Conservation (phyloP, 2,888 invertebrate genomes). For the Andrena chrysosceles region DNA sequence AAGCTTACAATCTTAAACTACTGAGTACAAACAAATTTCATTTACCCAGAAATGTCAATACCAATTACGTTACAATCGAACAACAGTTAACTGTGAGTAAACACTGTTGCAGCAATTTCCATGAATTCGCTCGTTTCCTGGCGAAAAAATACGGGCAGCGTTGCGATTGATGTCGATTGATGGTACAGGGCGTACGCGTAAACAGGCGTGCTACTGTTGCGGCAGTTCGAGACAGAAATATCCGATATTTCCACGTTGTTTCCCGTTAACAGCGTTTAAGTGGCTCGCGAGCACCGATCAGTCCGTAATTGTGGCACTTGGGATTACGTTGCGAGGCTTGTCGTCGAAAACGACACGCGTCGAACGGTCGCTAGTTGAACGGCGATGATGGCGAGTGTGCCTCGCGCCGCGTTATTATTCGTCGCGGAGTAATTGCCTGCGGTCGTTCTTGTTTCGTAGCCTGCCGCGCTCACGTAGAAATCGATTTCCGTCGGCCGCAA, state of each 20-base stretch:
- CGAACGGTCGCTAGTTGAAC: constrained; percentile 13
- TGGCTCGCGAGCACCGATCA: not conserved
- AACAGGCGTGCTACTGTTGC: not conserved
- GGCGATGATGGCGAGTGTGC: constrained; percentile 50
- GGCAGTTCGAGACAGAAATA: not conserved
- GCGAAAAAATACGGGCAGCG: not conserved
- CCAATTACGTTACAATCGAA: not conserved
- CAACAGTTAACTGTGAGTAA: not conserved
- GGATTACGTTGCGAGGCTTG: constrained; percentile 15
- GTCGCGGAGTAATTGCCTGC: constrained; percentile 57
- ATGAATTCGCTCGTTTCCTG: not conserved
- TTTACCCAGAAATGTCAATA: not conserved
- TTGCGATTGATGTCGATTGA: constrained; percentile 1
- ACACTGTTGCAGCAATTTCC: not conserved
- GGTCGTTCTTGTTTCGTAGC: constrained; percentile 53
- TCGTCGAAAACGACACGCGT: constrained; percentile 24
- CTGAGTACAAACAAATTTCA: not conserved
- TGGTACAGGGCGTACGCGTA: not conserved
- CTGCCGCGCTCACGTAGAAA: constrained; percentile 46
- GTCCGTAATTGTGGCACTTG: constrained; percentile 17
- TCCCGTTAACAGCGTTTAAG: not conserved
- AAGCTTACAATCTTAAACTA: not conserved
- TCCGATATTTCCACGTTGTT: not conserved
- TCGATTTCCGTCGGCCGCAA: constrained; percentile 54
- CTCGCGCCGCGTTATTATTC: constrained; percentile 44